These are phyloP conservation scores for Philonicus albiceps DNA, from an alignment of 2,888 invertebrate genomes.

Conservation along the genomic window DNA sequence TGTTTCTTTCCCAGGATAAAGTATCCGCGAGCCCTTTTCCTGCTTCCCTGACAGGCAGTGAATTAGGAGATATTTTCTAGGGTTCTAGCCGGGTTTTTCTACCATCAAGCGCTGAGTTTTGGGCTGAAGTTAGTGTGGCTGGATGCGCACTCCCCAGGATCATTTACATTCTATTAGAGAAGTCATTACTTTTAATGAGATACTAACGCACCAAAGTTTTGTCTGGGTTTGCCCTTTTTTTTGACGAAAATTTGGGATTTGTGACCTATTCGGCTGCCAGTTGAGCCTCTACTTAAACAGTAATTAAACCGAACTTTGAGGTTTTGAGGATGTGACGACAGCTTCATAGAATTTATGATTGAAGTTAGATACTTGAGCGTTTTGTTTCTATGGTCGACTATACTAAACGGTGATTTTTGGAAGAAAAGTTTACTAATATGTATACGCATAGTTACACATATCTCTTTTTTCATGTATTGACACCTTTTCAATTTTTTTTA, in stretches of 20 bases:
- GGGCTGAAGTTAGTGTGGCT: neutral
- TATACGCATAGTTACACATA: no score
- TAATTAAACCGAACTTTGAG: slow-evolving; percentile 34
- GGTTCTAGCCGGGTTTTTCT: neutral
- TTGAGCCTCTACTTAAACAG: neutral
- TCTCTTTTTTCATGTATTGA: no score
- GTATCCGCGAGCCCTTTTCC: slow-evolving; percentile 27
- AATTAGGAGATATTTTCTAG: neutral
- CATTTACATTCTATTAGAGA: slow-evolving; percentile 44
- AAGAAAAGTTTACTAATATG: no score
- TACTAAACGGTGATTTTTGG: neutral
- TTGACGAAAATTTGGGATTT: neutral
- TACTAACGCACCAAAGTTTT: slow-evolving; percentile 25
- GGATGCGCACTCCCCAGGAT: neutral
- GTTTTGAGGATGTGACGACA: neutral
- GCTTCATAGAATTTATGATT: neutral
- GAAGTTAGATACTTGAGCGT: neutral
- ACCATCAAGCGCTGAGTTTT: neutral
- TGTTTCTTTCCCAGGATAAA: slow-evolving; percentile 36
- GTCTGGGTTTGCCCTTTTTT: slow-evolving; percentile 25
- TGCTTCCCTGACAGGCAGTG: slow-evolving; percentile 6
- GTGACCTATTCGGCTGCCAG: neutral
- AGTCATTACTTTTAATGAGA: slow-evolving; percentile 46
- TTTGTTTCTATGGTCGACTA: neutral
- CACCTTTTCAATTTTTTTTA: no score